These are phyloP conservation scores for Eulemur mongoz DNA, from an alignment of 2,797 vertebrate genomes.

Conservation along the genomic window DNA sequence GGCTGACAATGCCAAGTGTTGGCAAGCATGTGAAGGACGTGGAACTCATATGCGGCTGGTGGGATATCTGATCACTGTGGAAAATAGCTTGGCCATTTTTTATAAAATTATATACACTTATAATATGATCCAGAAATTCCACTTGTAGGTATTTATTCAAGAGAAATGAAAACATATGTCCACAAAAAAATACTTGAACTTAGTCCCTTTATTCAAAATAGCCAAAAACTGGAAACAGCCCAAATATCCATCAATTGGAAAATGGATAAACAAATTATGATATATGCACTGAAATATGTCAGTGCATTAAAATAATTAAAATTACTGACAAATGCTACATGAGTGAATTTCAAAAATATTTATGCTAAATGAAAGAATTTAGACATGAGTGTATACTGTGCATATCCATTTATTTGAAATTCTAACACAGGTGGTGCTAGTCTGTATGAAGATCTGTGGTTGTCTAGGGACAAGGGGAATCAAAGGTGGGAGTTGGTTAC, in stretches of 20 bases:
- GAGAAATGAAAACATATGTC: slow-evolving; percentile 12
- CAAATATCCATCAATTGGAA: background rate
- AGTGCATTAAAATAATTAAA: background rate
- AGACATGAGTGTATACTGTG: background rate
- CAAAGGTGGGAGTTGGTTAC: background rate
- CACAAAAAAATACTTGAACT: background rate
- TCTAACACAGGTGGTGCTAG: background rate
- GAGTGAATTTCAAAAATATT: background rate
- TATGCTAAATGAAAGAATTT: background rate
- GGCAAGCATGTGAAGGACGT: background rate
- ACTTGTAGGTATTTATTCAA: background rate
- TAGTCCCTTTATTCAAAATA: slow-evolving; percentile 6
- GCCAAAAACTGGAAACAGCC: background rate
- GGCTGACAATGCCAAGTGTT: background rate
- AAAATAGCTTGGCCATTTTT: background rate
- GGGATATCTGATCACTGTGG: background rate
- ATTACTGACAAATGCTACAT: background rate
- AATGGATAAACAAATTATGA: background rate
- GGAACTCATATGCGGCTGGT: background rate
- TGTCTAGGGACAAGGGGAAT: background rate
- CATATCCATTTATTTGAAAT: background rate
- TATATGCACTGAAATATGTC: background rate
- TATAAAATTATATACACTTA: background rate
- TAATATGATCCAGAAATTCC: background rate
- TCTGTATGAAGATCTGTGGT: background rate